Base-by-base conservation (phyloP, 1,140 invertebrate genomes). In the Sesamia nonagrioides region DNA sequence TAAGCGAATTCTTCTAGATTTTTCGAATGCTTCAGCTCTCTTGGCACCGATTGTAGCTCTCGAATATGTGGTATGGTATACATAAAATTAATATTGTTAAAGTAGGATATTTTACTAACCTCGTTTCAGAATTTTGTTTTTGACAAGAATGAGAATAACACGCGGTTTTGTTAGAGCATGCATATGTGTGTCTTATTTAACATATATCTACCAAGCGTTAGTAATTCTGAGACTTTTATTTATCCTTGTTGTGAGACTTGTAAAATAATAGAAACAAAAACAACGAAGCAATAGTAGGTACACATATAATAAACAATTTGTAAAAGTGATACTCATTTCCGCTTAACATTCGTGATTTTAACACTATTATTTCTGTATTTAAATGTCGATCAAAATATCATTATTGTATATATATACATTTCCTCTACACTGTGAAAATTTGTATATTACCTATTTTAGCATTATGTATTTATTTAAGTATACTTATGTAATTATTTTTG, bases 251-350 rank as follows among this genome's bases (percentile, higher is more conserved):
- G 76, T 78, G 80, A 78, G 63, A 79, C 71, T 79, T 87, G 86
- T 89, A 86, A n/a, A n/a, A n/a, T n/a, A 79, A 86, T 85, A 87
- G 79, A 33, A 78, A 84, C 63, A 50, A 74, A 83, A 84, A 45
- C 50, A 69, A 42, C 48, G 79, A 79, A 74, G 21, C 75, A 76
- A 73, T 86, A 84, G 73, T 76, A 81, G 27, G 27, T 27, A 27
- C 3, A 27, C 27, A 1, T 76, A 86, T 79, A 79, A 81, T 76
- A 86, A 78, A 82, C 84, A 84, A 86, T 88, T 85, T 81, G 82
- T 85, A 82, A 81, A 81, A 75, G 56, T 73, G 63, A n/a, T n/a
- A n/a, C n/a, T n/a, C n/a, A n/a, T n/a, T n/a, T n/a, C n/a, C n/a
- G n/a, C n/a, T n/a, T n/a, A n/a, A n/a, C n/a, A n/a, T n/a, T n/a